Percentiles rank a stretch among this genome's conserved stretches.
Evolutionary conservation across 1,140 invertebrate genomes (phyloP).

Genomic region (Mactra quadrangularis): DNA sequence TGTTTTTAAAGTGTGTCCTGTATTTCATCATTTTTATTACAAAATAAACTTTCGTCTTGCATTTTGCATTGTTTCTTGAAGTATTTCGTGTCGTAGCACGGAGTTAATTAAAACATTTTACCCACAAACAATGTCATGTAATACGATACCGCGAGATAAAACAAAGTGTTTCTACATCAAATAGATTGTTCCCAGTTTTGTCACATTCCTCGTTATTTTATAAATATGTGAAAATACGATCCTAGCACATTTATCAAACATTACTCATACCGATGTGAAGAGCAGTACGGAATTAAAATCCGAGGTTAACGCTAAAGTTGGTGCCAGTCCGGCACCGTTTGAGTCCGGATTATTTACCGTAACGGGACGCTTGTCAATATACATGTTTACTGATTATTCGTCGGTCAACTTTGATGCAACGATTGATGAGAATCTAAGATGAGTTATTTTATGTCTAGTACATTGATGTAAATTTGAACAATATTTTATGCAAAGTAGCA

Average conservation of each 20-base stretch:
- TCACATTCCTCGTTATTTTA: conserved; percentile 1
- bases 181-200: not conserved
- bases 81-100: no score
- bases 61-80: no score
- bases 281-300: not conserved
- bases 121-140: no score
- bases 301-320: not conserved
- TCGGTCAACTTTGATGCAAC: conserved; percentile 33
- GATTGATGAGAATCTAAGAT: conserved; percentile 4
- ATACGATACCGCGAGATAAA: no score
- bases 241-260: not conserved
- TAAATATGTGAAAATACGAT: not conserved
- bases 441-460: conserved; percentile 35
- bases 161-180: no score
- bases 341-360: conserved; percentile 21
- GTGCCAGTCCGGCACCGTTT: conserved; percentile 3
- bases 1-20: no score
- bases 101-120: no score
- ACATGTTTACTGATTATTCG: conserved; percentile 21
- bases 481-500: conserved; percentile 57
- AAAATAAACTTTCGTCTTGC: no score
- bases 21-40: no score
- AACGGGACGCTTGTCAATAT: conserved; percentile 3
- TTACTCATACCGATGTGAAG: not conserved
- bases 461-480: conserved; percentile 59